These are phyloP conservation scores for Heliconius charithonia DNA, from an alignment of 2,888 invertebrate genomes.

Conservation along the genomic window DNA sequence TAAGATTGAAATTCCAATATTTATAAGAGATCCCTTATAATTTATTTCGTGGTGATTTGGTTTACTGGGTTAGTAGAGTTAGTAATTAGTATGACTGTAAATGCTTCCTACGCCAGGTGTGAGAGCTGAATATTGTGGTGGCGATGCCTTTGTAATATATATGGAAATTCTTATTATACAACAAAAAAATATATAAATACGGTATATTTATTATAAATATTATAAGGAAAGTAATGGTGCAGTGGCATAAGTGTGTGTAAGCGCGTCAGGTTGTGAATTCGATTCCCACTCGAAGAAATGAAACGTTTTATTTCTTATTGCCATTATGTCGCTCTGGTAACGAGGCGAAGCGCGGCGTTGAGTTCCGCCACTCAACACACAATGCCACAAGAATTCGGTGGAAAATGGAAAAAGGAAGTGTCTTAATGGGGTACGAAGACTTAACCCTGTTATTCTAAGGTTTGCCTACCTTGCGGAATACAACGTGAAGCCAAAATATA, in stretches of 20 bases:
- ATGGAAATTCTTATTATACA: not conserved
- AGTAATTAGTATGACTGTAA: conserved; percentile 29
- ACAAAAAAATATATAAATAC: not conserved
- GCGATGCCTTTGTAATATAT: not conserved
- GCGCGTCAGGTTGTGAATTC: not conserved
- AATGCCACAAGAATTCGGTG: not conserved
- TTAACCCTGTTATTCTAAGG: too few species aligned
- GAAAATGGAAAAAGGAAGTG: not conserved
- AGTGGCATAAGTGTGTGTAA: too few species aligned
- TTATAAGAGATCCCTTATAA: not conserved
- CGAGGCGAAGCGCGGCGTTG: not conserved
- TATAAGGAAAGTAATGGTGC: too few species aligned
- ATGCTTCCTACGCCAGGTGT: conserved; percentile 22
- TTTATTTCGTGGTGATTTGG: conserved; percentile 28
- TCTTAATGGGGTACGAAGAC: too few species aligned
- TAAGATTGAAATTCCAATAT: conserved; percentile 1
- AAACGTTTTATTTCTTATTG: not conserved
- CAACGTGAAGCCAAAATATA: too few species aligned
- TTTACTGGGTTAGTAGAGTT: conserved; percentile 29
- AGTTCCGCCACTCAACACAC: not conserved
- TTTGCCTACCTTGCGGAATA: too few species aligned
- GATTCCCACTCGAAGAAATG: not conserved
- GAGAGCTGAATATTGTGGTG: conserved; percentile 6
- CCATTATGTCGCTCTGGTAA: not conserved
- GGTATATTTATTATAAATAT: not conserved